phyloP scores from a whole-genome alignment of 2,113 vertebrate species.

The Mormoops blainvillei region DNA sequence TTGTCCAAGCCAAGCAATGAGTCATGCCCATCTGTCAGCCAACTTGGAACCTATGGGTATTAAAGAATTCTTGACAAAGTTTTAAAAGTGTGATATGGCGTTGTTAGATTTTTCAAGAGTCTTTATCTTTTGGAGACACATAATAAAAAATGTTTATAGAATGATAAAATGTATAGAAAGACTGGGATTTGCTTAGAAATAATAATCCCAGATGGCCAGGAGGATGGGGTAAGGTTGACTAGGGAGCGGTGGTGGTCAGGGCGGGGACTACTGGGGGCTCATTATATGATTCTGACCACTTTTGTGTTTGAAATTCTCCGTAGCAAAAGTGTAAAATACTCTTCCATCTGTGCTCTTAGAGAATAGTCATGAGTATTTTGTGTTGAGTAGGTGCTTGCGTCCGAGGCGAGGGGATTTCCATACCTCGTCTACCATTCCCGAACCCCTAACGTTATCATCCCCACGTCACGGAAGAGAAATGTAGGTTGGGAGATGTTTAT shows the following conservation, averaged over 20 bases:
- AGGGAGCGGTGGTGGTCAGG: too few relatives aligned
- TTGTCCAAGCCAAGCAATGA: not conserved
- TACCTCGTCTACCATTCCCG: not conserved
- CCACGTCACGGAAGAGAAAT: not conserved
- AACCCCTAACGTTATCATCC: too few relatives aligned
- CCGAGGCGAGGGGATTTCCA: not conserved
- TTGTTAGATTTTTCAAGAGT: not conserved
- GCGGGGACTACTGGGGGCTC: not conserved
- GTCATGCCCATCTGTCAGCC: not conserved
- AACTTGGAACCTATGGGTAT: not conserved
- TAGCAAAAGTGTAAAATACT: not conserved
- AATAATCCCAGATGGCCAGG: not conserved
- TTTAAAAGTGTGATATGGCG: not conserved
- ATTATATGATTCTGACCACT: not conserved
- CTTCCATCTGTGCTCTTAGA: not conserved
- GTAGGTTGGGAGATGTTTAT: not conserved
- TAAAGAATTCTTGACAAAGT: not conserved
- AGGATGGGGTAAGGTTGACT: not conserved
- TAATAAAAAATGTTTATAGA: not conserved
- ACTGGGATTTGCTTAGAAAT: not conserved
- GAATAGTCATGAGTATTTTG: not conserved
- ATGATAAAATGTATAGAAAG: not conserved
- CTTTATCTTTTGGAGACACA: not conserved
- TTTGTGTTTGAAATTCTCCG: not conserved
- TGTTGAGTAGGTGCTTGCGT: not conserved